Evolutionary conservation across 2,113 vertebrate genomes (phyloP).

Genomic region (Cyprinodon brontotheroides): DNA sequence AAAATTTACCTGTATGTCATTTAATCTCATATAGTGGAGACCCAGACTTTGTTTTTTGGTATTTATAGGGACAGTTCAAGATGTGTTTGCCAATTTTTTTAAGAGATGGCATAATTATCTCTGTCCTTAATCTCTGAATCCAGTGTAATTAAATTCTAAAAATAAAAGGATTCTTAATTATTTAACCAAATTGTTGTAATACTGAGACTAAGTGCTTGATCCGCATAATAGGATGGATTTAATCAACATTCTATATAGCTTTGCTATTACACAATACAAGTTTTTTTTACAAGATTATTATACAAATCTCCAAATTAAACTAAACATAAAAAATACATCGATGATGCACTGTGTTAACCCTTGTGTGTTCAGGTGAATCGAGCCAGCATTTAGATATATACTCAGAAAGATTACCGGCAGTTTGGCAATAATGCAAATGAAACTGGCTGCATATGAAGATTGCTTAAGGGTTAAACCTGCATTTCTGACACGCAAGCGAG

Average conservation of each 20-base stretch:
- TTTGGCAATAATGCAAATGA: slow-evolving; percentile 12
- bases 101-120: neutral
- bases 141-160: neutral
- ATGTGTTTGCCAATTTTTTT: neutral
- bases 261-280: slow-evolving; percentile 26
- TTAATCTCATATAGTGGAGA: no score
- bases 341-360: slow-evolving; percentile 30
- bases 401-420: slow-evolving; percentile 57
- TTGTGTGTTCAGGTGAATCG: slow-evolving; percentile 11
- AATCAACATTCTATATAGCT: neutral
- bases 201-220: neutral
- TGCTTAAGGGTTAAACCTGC: slow-evolving; percentile 34
- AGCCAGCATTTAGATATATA: neutral
- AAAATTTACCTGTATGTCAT: no score
- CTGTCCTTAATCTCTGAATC: neutral
- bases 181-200: neutral
- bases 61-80: neutral
- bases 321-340: slow-evolving; percentile 33
- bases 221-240: neutral
- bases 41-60: no score
- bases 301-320: slow-evolving; percentile 32
- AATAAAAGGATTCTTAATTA: neutral
- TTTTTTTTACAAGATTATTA: slow-evolving; percentile 29
- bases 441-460: slow-evolving; percentile 16
- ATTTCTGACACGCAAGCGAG: slow-evolving; percentile 23